These are phyloP conservation scores for Limnephilus marmoratus DNA, from an alignment of 2,888 invertebrate genomes.

Conservation along the genomic window DNA sequence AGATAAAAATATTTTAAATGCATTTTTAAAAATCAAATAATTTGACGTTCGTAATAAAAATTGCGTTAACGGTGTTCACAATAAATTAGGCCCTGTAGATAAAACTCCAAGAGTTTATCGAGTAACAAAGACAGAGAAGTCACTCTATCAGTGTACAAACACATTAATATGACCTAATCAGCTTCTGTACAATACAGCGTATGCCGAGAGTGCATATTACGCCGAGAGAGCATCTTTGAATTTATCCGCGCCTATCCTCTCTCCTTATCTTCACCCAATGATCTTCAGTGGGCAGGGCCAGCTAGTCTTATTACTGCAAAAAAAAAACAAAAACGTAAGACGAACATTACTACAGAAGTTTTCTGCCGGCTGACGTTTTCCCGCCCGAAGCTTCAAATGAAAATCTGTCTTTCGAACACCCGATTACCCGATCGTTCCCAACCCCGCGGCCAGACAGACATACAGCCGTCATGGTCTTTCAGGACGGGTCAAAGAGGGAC, in stretches of 20 bases:
- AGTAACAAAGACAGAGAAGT: neutral
- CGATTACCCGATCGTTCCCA: constrained; percentile 46
- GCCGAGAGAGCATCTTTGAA: neutral
- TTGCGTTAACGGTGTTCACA: neutral
- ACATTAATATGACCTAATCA: constrained; percentile 9
- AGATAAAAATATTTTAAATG: neutral
- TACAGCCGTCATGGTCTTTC: constrained; percentile 51
- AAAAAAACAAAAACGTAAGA: constrained; percentile 72
- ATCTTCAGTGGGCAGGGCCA: constrained; percentile 75
- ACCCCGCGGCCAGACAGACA: constrained; percentile 13
- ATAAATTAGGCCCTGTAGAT: neutral
- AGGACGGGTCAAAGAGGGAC: constrained; percentile 72
- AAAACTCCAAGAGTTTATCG: neutral
- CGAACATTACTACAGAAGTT: constrained; percentile 56
- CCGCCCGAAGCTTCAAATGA: constrained; percentile 56
- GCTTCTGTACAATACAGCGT: constrained; percentile 1
- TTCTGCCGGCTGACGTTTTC: constrained; percentile 44
- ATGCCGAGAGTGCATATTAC: neutral
- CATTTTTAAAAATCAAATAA: neutral
- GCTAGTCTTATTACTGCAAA: constrained; percentile 60
- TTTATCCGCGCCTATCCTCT: constrained; percentile 32
- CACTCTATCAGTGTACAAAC: neutral
- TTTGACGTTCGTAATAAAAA: neutral
- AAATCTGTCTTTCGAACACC: constrained; percentile 58
- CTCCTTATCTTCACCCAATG: constrained; percentile 73